These are phyloP conservation scores for Zelostemma sp. DNA, from an alignment of 1,140 invertebrate genomes.

Conservation along the genomic window DNA sequence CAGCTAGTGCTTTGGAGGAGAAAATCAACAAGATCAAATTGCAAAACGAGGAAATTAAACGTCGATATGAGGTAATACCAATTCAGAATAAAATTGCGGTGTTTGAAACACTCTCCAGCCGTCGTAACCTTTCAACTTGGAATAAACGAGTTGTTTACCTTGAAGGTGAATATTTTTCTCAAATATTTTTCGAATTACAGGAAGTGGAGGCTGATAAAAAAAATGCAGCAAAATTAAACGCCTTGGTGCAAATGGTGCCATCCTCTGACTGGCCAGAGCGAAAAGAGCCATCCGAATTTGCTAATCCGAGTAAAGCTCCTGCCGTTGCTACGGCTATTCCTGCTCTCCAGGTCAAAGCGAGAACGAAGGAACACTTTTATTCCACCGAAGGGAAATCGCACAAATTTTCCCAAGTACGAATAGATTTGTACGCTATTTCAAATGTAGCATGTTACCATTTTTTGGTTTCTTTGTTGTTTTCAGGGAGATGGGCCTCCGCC, in stretches of 20 bases:
- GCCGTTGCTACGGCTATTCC: no score
- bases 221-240: slow-evolving; percentile 68
- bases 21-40: slow-evolving; percentile 68
- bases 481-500: slow-evolving; percentile 68
- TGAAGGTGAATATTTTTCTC: slow-evolving; percentile 4
- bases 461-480: slow-evolving; percentile 33
- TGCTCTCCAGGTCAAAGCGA: slow-evolving; percentile 37
- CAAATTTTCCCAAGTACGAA: slow-evolving; percentile 58
- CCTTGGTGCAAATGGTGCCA: slow-evolving; percentile 65
- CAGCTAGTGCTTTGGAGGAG: slow-evolving; percentile 60
- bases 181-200: slow-evolving; percentile 43
- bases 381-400: slow-evolving; percentile 53
- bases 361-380: slow-evolving; percentile 53
- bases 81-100: neutral
- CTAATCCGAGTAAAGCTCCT: slow-evolving; percentile 34
- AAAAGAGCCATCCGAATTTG: slow-evolving; percentile 65
- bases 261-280: slow-evolving; percentile 64
- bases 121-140: no score
- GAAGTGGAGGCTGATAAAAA: slow-evolving; percentile 70
- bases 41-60: slow-evolving; percentile 68
- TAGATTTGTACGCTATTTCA: neutral
- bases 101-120: no score
- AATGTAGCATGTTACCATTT: no score
- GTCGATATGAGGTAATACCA: slow-evolving; percentile 62
- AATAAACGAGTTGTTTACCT: no score